Conservation (phyloP, 2,888 invertebrate genomes). For the Boloria selene region DNA sequence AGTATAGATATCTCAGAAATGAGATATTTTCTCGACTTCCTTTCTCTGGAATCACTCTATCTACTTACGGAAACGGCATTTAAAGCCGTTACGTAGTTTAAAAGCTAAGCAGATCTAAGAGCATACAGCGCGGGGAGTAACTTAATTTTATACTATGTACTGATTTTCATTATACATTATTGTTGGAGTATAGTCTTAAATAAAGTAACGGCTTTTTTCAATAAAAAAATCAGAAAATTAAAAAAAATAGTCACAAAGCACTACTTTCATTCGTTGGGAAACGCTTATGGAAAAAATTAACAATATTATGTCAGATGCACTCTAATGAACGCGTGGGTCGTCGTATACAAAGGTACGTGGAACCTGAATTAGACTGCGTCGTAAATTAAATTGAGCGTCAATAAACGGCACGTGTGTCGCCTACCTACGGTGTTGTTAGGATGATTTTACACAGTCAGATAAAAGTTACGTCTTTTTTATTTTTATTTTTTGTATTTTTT, state of each 20-base stretch:
- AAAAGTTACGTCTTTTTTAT: not conserved
- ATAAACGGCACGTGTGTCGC: conserved; percentile 21
- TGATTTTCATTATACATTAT: no score
- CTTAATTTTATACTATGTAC: no score
- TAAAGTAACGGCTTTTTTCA: not conserved
- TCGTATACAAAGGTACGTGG: conserved; percentile 21
- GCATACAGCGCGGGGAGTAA: no score
- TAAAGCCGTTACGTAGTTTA: no score
- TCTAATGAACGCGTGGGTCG: conserved; percentile 29
- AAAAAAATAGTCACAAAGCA: not conserved
- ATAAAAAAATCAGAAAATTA: not conserved
- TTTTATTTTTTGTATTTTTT: no score
- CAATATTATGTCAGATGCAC: conserved; percentile 17
- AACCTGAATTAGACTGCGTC: conserved; percentile 23
- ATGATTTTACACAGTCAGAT: not conserved
- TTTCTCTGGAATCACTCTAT: no score
- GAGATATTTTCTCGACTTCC: no score
- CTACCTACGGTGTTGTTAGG: not conserved
- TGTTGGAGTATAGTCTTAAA: no score
- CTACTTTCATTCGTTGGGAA: conserved; percentile 4
- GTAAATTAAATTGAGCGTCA: conserved; percentile 28
- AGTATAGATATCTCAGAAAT: no score
- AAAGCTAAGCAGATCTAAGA: no score
- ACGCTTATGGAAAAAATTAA: conserved; percentile 22
- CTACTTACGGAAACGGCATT: no score